These are phyloP conservation scores for Onychostoma macrolepis DNA, from an alignment of 2,113 vertebrate species.

Conservation along the genomic window DNA sequence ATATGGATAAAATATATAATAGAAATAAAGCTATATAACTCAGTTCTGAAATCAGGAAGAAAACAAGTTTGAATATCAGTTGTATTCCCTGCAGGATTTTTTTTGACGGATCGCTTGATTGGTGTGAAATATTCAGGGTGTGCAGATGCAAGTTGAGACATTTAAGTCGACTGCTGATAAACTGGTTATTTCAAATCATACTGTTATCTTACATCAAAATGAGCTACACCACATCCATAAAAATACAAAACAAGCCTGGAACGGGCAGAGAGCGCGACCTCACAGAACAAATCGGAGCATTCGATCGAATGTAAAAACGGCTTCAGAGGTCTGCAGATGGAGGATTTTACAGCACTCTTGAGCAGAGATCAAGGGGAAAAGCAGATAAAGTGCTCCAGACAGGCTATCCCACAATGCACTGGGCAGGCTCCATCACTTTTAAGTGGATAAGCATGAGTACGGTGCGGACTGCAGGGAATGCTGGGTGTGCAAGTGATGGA, in stretches of 20 bases:
- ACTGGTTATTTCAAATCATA: neutral
- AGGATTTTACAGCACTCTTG: conserved; percentile 3
- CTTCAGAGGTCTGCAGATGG: neutral
- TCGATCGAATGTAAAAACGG: neutral
- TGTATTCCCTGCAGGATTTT: neutral
- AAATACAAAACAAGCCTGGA: neutral
- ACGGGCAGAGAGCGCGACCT: neutral
- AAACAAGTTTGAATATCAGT: neutral
- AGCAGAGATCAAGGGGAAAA: conserved; percentile 2
- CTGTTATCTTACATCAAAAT: neutral
- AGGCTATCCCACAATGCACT: conserved; percentile 48
- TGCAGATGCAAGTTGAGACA: neutral
- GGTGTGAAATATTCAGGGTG: neutral
- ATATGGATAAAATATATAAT: too few species aligned
- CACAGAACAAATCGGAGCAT: neutral
- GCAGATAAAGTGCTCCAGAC: conserved; percentile 8
- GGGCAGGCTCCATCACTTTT: conserved; percentile 37
- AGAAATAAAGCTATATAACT: neutral
- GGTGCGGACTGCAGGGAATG: neutral
- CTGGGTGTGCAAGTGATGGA: conserved; percentile 21
- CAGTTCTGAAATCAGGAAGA: neutral
- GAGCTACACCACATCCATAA: neutral
- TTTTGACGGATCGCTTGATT: neutral
- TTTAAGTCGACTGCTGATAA: neutral
- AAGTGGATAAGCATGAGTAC: conserved; percentile 16